phyloP scores from a whole-genome alignment of 2,113 vertebrate genomes.

The Psittacula cyanocephala region DNA sequence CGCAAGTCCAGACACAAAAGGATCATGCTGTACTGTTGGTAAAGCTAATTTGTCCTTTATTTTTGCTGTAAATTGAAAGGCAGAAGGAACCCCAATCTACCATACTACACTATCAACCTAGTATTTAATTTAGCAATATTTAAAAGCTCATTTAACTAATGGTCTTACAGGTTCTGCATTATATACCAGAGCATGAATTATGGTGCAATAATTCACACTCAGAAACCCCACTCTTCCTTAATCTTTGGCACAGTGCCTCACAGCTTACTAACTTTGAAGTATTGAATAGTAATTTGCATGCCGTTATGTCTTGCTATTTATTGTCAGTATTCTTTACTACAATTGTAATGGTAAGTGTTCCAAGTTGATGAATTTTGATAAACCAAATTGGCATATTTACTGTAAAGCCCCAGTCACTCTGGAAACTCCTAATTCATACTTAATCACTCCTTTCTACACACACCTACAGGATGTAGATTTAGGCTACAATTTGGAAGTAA shows the following conservation, averaged over 20 bases:
- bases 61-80: not conserved
- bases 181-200: not conserved
- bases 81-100: not conserved
- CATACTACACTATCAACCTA: not conserved
- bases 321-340: not conserved
- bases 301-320: not conserved
- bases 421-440: not conserved
- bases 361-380: not conserved
- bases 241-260: slow-evolving; percentile 13
- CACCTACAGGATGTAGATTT: not conserved
- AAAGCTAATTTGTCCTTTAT: not conserved
- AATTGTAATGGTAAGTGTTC: not conserved
- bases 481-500: not conserved
- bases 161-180: not conserved
- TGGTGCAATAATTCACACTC: slow-evolving; percentile 16
- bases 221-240: slow-evolving; percentile 3
- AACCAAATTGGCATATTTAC: not conserved
- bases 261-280: not conserved
- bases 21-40: not conserved
- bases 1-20: not conserved
- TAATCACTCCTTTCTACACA: not conserved
- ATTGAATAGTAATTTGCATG: not conserved
- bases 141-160: slow-evolving; percentile 9
- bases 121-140: not conserved
- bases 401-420: not conserved